A percentile compares a stretch with the other conserved stretches of the same genome.
Evolutionary conservation across 2,888 invertebrate genomes (phyloP).

Genomic region (Nowickia ferox): DNA sequence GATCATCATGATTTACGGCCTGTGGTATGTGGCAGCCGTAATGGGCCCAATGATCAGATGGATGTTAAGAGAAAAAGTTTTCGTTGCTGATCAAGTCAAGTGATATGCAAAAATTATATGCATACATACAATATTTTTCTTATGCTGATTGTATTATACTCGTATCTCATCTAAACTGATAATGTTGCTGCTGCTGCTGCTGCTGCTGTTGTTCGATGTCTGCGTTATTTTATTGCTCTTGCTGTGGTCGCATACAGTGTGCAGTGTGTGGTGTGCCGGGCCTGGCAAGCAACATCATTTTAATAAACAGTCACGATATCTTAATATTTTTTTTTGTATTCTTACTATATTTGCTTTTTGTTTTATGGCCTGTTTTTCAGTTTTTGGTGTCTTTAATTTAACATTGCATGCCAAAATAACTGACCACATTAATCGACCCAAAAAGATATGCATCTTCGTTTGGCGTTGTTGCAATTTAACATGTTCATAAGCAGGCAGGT

Average conservation of each 20-base stretch:
- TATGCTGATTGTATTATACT: conserved; percentile 56
- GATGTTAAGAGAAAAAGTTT: conserved; percentile 35
- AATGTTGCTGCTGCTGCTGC: conserved; percentile 41
- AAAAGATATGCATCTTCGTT: conserved; percentile 69
- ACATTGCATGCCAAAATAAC: conserved; percentile 67
- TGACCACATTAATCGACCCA: conserved; percentile 71
- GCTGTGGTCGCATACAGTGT: neutral
- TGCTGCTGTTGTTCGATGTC: neutral
- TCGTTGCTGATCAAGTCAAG: conserved; percentile 55
- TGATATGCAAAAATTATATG: conserved; percentile 70
- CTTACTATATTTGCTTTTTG: conserved; percentile 21
- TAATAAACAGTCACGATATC: conserved; percentile 67
- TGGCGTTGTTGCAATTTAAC: conserved; percentile 51
- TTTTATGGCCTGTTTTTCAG: conserved; percentile 59
- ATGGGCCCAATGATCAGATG: conserved; percentile 19
- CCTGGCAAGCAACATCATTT: conserved; percentile 29
- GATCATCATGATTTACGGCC: conserved; percentile 70
- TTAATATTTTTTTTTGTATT: conserved; percentile 23
- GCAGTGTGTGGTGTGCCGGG: neutral
- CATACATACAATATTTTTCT: conserved; percentile 50
- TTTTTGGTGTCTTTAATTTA: conserved; percentile 63
- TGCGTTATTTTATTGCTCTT: neutral
- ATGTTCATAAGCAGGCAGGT: conserved; percentile 68
- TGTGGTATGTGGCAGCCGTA: conserved; percentile 54
- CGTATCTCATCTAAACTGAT: conserved; percentile 67